A percentile compares a stretch with the other conserved stretches of the same genome.
Evolutionary conservation across 2,113 vertebrate genomes (phyloP).

Genomic region (Passer montanus): DNA sequence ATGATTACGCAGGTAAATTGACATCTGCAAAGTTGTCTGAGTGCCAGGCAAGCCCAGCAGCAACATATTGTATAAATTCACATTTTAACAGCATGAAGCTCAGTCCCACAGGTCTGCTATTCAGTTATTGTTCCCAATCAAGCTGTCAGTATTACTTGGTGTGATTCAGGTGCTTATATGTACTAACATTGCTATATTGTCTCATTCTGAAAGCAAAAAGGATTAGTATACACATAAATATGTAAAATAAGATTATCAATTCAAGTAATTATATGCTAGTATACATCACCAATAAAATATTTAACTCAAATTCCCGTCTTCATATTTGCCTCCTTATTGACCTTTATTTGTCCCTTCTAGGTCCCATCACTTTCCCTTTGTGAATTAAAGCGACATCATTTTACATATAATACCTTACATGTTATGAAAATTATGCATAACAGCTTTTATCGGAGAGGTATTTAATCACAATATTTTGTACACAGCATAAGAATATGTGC

Average conservation of each 20-base stretch:
- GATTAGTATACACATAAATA: background rate
- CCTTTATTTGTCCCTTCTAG: background rate
- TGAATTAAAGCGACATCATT: background rate
- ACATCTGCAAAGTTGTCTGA: slow-evolving; percentile 28
- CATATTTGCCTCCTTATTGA: background rate
- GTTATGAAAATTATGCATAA: background rate
- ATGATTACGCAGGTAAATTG: slow-evolving; percentile 35
- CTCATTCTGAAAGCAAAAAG: background rate
- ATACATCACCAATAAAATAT: background rate
- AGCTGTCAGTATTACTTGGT: background rate
- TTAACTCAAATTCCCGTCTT: background rate
- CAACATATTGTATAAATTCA: slow-evolving; percentile 16
- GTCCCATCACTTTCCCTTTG: background rate
- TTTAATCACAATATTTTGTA: background rate
- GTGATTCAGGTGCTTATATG: background rate
- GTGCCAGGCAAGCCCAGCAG: slow-evolving; percentile 21
- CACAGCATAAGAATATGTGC: fast-evolving
- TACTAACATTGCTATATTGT: background rate
- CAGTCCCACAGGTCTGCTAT: slow-evolving; percentile 3
- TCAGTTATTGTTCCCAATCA: background rate
- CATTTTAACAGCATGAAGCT: slow-evolving; percentile 24
- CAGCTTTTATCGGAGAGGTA: background rate
- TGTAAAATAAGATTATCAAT: background rate
- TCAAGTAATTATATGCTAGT: background rate
- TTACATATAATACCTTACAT: background rate